Conservation (phyloP, 2,888 invertebrate species). For the Papilio gigon region DNA sequence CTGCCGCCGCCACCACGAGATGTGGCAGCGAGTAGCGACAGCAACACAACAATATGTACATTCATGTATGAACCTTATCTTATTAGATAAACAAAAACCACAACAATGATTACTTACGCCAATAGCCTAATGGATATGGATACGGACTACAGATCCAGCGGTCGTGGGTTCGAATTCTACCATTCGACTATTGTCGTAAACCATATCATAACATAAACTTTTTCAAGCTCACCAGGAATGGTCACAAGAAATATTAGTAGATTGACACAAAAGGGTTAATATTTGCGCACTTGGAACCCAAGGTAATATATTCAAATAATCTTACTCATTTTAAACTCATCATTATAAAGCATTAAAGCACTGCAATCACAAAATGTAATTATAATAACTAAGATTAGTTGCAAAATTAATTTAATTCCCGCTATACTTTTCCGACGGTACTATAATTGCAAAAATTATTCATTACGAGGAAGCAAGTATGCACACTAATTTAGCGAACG, state of each 20-base stretch:
- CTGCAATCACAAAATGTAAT: constrained; percentile 25
- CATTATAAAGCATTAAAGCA: constrained; percentile 31
- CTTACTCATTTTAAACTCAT: constrained; percentile 28
- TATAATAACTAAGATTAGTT: constrained; percentile 38
- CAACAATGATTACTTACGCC: neutral
- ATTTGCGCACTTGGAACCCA: no score
- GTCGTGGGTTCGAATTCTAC: no score
- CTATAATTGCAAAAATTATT: constrained; percentile 77
- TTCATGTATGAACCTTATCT: neutral
- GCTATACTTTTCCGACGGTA: constrained; percentile 64
- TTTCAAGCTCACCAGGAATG: no score
- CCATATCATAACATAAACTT: no score
- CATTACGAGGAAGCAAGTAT: constrained; percentile 77
- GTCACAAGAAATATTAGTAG: no score
- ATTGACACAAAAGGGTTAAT: no score
- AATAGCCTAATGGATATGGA: no score
- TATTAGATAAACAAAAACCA: neutral
- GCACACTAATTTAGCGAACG: constrained; percentile 72
- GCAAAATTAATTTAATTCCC: constrained; percentile 27
- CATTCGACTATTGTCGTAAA: no score
- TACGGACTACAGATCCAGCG: no score
- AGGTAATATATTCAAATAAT: no score
- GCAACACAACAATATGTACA: constrained; percentile 8
- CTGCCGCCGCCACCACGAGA: constrained; percentile 30
- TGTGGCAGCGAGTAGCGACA: constrained; percentile 41